phyloP scores from a whole-genome alignment of 2,797 vertebrate genomes.

The Syngnathus rostellatus region DNA sequence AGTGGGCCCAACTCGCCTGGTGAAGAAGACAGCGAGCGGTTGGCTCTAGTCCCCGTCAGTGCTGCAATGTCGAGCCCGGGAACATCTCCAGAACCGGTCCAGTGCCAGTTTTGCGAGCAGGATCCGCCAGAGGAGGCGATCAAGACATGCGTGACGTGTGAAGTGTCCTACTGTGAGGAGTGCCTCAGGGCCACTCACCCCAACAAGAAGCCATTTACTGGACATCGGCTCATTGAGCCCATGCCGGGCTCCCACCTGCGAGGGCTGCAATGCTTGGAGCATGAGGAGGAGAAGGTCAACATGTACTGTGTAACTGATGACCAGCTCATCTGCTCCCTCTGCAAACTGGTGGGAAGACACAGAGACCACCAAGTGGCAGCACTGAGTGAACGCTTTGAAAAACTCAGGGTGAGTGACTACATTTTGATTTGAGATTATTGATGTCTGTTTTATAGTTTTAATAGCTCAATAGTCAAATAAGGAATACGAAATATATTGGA shows the following conservation, averaged over 20 bases:
- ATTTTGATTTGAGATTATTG: too few species aligned
- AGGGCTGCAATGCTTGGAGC: conserved; percentile 89
- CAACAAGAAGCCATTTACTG: conserved; percentile 93
- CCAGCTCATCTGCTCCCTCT: conserved; percentile 92
- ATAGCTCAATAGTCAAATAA: too few species aligned
- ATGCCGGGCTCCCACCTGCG: conserved; percentile 86
- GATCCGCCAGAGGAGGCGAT: conserved; percentile 88
- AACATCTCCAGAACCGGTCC: conserved; percentile 72
- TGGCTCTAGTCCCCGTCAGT: conserved; percentile 67
- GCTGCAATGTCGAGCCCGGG: conserved; percentile 82
- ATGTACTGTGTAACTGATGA: conserved; percentile 95
- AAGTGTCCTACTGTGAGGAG: conserved; percentile 95
- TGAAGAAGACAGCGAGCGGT: conserved; percentile 78
- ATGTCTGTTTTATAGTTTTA: too few species aligned
- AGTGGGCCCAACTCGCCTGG: conserved; percentile 86
- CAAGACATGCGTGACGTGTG: conserved; percentile 91
- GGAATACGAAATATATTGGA: conserved; percentile 15
- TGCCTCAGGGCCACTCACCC: conserved; percentile 91
- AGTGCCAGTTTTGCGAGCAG: conserved; percentile 96
- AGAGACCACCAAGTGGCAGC: conserved; percentile 92
- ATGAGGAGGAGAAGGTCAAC: conserved; percentile 92
- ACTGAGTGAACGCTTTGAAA: conserved; percentile 88
- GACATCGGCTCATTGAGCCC: conserved; percentile 89
- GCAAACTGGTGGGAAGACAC: conserved; percentile 90
- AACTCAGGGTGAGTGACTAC: conserved; percentile 74